A percentile compares a stretch with the other conserved stretches of the same genome.
Evolutionary conservation across 2,888 invertebrate genomes (phyloP).

Genomic region (Nomada fabriciana): DNA sequence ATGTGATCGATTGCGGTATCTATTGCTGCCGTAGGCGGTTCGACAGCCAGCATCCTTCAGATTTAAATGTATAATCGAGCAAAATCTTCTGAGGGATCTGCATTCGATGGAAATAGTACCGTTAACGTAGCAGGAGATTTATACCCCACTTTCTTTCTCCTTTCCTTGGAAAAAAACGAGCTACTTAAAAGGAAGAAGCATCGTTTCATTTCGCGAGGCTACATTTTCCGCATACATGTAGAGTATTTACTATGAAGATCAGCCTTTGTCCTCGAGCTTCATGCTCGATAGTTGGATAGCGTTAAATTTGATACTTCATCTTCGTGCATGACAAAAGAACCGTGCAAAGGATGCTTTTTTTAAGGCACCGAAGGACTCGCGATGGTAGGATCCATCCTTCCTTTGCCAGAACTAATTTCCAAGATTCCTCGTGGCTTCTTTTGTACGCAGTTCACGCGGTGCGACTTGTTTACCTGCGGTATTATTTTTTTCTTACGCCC

Average conservation of each 20-base stretch:
- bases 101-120: slow-evolving; percentile 3
- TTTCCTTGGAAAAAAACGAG: not conserved
- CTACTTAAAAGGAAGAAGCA: no score
- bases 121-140: not conserved
- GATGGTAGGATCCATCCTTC: no score
- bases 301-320: not conserved
- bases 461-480: no score
- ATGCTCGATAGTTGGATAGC: not conserved
- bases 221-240: not conserved
- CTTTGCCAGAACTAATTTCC: no score
- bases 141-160: not conserved
- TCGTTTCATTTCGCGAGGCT: not conserved
- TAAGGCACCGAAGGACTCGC: no score
- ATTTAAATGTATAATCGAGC: slow-evolving; percentile 48
- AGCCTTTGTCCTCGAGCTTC: not conserved
- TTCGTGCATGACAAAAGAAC: not conserved
- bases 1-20: slow-evolving; percentile 31
- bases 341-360: no score
- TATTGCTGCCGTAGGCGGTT: slow-evolving; percentile 21
- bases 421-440: no score
- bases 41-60: slow-evolving; percentile 19
- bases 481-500: no score
- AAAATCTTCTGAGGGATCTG: not conserved
- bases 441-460: no score
- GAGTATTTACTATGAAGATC: not conserved